phyloP scores from a whole-genome alignment of 1,140 invertebrate genomes.

The Hermatobates lingyangjiaoensis region DNA sequence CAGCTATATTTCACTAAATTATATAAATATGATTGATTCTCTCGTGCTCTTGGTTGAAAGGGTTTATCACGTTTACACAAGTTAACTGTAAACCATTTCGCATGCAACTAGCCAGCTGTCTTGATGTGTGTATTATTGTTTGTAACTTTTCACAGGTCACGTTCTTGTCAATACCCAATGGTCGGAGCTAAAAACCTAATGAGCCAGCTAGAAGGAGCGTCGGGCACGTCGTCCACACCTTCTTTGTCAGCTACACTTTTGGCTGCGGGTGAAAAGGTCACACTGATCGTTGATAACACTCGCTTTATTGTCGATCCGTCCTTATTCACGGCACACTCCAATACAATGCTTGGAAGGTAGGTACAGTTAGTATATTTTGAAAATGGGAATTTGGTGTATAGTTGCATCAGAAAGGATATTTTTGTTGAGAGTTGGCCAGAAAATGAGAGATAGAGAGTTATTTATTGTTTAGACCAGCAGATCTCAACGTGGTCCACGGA shows the following conservation, averaged over 20 bases:
- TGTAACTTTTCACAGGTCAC: conserved; percentile 15
- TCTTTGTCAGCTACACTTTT: background rate
- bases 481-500: too few relatives aligned
- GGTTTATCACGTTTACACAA: too few relatives aligned
- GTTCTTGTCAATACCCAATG: conserved; percentile 14
- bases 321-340: conserved; percentile 75
- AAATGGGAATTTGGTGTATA: too few relatives aligned
- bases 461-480: too few relatives aligned
- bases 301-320: conserved; percentile 70
- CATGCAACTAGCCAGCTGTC: too few relatives aligned
- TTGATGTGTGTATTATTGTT: conserved; percentile 1
- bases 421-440: too few relatives aligned
- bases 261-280: conserved; percentile 53
- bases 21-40: background rate
- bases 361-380: too few relatives aligned
- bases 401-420: too few relatives aligned
- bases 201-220: conserved; percentile 6
- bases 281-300: conserved; percentile 83
- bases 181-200: conserved; percentile 18
- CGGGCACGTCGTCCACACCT: conserved; percentile 2
- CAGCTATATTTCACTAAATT: background rate
- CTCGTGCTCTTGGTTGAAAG: background rate
- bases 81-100: too few relatives aligned
- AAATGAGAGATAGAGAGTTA: too few relatives aligned
- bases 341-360: conserved; percentile 73